These are phyloP conservation scores for Drosophila macrospina DNA, from an alignment of 2,888 invertebrate genomes.

Conservation along the genomic window DNA sequence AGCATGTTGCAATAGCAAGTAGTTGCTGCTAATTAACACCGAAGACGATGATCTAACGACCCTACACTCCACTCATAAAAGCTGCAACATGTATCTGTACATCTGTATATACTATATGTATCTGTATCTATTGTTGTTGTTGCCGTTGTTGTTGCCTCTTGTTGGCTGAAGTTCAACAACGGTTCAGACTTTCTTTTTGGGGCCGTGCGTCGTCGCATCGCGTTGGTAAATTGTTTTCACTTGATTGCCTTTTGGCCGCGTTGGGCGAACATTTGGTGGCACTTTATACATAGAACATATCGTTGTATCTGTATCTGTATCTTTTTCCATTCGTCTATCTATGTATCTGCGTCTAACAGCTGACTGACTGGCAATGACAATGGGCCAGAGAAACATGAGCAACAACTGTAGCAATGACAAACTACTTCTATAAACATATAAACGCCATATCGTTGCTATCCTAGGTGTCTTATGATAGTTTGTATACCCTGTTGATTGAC, in stretches of 20 bases:
- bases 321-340: background rate
- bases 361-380: constrained; percentile 55
- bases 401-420: constrained; percentile 13
- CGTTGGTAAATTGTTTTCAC: constrained; percentile 73
- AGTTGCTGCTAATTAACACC: constrained; percentile 46
- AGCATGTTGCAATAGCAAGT: constrained; percentile 43
- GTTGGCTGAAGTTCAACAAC: constrained; percentile 46
- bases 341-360: constrained; percentile 46
- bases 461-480: constrained; percentile 33
- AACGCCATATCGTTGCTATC: constrained; percentile 17
- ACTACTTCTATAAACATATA: constrained; percentile 20
- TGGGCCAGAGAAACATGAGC: constrained; percentile 40
- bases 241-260: constrained; percentile 56
- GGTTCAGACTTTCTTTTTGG: constrained; percentile 62
- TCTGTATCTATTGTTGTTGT: constrained; percentile 4
- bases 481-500: background rate
- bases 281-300: constrained; percentile 47
- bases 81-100: constrained; percentile 23
- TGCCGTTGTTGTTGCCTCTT: background rate
- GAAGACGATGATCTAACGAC: constrained; percentile 38
- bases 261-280: constrained; percentile 48
- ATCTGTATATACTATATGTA: constrained; percentile 1
- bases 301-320: constrained; percentile 18
- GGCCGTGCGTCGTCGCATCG: constrained; percentile 35
- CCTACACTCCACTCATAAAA: constrained; percentile 18